These are phyloP conservation scores for Pandemis cinnamomeana DNA, from an alignment of 2,888 invertebrate species.

Conservation along the genomic window DNA sequence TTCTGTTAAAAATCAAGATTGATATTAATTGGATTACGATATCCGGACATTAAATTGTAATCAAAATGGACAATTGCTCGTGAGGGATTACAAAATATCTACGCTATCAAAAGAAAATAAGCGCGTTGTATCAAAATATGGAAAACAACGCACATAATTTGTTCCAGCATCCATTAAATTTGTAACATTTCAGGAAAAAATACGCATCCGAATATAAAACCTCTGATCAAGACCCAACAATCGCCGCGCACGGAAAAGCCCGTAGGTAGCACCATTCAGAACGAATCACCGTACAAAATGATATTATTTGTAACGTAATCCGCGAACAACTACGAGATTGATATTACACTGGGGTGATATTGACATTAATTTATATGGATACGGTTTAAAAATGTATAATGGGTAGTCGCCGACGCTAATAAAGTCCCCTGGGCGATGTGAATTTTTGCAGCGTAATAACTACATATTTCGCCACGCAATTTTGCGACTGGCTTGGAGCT, in stretches of 20 bases:
- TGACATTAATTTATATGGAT: constrained; percentile 85
- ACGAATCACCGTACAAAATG: constrained; percentile 84
- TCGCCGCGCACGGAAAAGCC: constrained; percentile 49
- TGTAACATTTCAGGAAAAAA: not conserved
- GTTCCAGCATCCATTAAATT: no score
- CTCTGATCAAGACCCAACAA: constrained; percentile 54
- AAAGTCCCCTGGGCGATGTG: constrained; percentile 72
- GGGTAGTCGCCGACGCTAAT: constrained; percentile 77
- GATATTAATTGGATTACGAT: no score
- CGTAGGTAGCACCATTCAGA: constrained; percentile 78
- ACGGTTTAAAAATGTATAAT: constrained; percentile 85
- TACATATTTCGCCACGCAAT: constrained; percentile 40
- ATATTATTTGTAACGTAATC: constrained; percentile 84
- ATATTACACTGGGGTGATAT: constrained; percentile 82
- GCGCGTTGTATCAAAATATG: no score
- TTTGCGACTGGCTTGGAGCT: constrained; percentile 41
- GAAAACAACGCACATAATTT: no score
- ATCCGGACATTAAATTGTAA: no score
- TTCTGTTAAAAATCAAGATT: not conserved
- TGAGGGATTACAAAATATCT: no score
- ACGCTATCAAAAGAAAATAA: no score
- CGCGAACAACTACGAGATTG: constrained; percentile 83
- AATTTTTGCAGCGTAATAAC: constrained; percentile 58
- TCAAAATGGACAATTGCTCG: no score
- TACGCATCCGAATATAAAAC: constrained; percentile 41